Conservation (phyloP, 2,113 vertebrate genomes). For the Pardalotus punctatus region DNA sequence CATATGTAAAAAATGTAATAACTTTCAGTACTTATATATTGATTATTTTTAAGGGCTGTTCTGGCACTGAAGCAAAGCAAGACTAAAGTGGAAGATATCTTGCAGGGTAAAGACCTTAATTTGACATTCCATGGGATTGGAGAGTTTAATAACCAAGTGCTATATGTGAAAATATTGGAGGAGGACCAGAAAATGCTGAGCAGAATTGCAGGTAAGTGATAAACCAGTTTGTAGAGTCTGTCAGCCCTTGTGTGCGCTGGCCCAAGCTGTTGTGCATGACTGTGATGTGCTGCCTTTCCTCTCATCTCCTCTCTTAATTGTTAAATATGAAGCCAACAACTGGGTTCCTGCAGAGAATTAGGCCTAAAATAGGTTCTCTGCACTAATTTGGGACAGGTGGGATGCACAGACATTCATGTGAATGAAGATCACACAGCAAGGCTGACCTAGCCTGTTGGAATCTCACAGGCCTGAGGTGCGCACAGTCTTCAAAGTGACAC, state of each 20-base stretch:
- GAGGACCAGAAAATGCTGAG: not conserved
- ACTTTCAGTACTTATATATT: not conserved
- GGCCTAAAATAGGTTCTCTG: not conserved
- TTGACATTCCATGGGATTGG: constrained; percentile 45
- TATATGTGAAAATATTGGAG: constrained; percentile 50
- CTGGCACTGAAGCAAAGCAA: constrained; percentile 54
- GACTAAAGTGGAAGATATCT: constrained; percentile 40
- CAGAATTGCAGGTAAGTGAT: constrained; percentile 23
- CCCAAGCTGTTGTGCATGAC: not conserved
- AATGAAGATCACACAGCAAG: not conserved
- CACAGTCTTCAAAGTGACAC: not conserved
- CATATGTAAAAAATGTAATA: not conserved
- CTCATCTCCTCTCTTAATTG: not conserved
- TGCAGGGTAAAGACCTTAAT: constrained; percentile 29
- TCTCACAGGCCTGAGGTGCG: not conserved
- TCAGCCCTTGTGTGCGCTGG: not conserved
- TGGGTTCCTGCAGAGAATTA: not conserved
- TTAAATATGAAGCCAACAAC: not conserved
- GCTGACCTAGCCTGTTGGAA: not conserved
- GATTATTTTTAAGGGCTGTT: constrained; percentile 16
- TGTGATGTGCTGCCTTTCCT: not conserved
- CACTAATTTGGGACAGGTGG: not conserved
- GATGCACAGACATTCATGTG: not conserved
- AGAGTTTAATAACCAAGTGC: constrained; percentile 45
- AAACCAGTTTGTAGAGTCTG: not conserved